These are phyloP conservation scores for Amphiprion clarkii DNA, from an alignment of 2,797 vertebrate species.

Conservation along the genomic window DNA sequence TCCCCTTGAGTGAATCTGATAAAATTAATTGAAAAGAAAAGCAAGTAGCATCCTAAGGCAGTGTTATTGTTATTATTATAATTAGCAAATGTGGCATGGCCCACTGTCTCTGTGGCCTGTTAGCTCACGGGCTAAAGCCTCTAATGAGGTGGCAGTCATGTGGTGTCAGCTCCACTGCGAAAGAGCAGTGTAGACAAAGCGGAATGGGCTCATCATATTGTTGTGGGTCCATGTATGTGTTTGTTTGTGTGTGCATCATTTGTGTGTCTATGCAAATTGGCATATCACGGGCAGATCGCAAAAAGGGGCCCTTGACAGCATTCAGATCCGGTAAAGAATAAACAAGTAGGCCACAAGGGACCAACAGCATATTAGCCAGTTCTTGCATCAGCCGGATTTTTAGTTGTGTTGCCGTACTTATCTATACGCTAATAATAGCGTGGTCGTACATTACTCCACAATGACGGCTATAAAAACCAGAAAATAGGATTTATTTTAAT, in stretches of 20 bases:
- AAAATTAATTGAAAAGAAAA: constrained; percentile 88
- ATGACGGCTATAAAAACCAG: constrained; percentile 41
- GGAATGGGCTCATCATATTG: constrained; percentile 67
- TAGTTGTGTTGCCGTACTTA: constrained; percentile 27
- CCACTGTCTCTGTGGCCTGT: constrained; percentile 81
- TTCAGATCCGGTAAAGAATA: constrained; percentile 68
- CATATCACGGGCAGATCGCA: constrained; percentile 59
- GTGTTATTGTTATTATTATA: constrained; percentile 86
- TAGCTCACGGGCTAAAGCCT: constrained; percentile 81
- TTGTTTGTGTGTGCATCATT: constrained; percentile 14
- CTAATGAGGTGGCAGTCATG: constrained; percentile 86
- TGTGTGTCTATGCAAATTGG: constrained; percentile 52
- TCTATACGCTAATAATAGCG: constrained; percentile 20
- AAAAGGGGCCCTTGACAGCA: constrained; percentile 51
- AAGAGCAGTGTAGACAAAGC: constrained; percentile 73
- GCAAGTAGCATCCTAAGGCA: constrained; percentile 83
- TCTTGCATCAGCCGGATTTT: constrained; percentile 45
- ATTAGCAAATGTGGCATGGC: constrained; percentile 81
- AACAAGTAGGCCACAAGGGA: constrained; percentile 46
- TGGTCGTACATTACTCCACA: constrained; percentile 27
- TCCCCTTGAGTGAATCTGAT: constrained; percentile 78
- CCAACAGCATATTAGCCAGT: constrained; percentile 51
- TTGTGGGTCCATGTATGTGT: constrained; percentile 21
- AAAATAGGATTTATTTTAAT: constrained; percentile 26
- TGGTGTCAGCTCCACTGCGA: constrained; percentile 78